Conservation (phyloP, 1,140 invertebrate genomes). For the Drosophila pruinosa region DNA sequence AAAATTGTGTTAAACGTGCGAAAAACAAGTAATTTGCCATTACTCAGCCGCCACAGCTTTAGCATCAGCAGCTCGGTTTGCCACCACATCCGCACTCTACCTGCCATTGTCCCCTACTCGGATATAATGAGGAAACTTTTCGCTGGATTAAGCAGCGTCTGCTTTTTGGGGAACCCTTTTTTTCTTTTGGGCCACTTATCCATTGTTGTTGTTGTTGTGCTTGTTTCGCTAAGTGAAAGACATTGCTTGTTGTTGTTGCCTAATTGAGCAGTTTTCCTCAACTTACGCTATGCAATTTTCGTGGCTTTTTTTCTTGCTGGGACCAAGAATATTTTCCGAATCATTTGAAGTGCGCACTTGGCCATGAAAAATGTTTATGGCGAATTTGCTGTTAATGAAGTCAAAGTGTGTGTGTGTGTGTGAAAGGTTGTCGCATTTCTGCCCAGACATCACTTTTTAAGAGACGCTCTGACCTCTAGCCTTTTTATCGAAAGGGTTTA, state of each 20-base stretch:
- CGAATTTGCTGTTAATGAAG: constrained; percentile 64
- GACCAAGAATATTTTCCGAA: constrained; percentile 48
- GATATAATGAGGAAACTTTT: constrained; percentile 63
- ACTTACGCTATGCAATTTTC: constrained; percentile 30
- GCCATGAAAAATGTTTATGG: constrained; percentile 28
- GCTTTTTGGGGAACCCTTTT: constrained; percentile 51
- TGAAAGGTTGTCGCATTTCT: constrained; percentile 7
- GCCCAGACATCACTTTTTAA: constrained; percentile 20
- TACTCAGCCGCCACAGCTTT: constrained; percentile 41
- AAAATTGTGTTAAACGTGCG: constrained; percentile 77
- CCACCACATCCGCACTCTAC: not conserved
- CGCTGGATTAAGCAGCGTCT: constrained; percentile 32
- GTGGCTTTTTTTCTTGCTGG: not conserved
- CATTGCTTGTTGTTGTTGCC: constrained; percentile 8
- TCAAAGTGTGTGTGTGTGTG: constrained; percentile 8
- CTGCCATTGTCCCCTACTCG: constrained; percentile 52
- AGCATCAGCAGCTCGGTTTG: not conserved
- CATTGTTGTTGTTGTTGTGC: not conserved
- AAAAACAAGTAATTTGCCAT: constrained; percentile 71
- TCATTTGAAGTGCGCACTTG: constrained; percentile 57
- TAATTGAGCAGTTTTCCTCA: constrained; percentile 70
- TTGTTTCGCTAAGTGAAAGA: constrained; percentile 6
- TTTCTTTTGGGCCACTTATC: not conserved
- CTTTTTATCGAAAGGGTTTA: constrained; percentile 47
- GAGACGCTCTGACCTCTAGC: constrained; percentile 35